Base-by-base conservation (phyloP, 2,797 vertebrate genomes). In the Aphelocoma californica region DNA sequence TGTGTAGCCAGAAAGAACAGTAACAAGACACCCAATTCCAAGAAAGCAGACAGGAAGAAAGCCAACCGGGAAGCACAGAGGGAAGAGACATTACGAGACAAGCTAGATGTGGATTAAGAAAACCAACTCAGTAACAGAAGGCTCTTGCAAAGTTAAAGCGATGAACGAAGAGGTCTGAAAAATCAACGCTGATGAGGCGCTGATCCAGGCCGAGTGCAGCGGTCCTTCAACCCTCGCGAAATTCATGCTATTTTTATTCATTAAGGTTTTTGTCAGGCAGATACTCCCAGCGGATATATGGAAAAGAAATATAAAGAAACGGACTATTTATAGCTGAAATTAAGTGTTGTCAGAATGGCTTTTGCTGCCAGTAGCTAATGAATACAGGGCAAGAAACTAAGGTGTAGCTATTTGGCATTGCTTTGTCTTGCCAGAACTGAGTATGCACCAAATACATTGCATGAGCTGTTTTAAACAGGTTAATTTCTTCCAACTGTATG, bases 121-220 rank as follows among this genome's bases (percentile, higher is more conserved):
- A 2, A 0, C 0, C 15, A 32, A 5, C 13, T 20, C 38, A 3
- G 4, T 4, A 47, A 4, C 34, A 62, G 69, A 34, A 54, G 19
- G 51, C 36, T 62, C 29, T 25, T 48, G 13, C 12, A n/a, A 10
- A 45, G 20, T 51, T 69, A 38, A n/a, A 66, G 31, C 0, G 10
- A 13, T 11, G n/a, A 40, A 57, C 2, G 6, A 44, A 21, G 19
- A 45, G 19, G 15, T 40, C 19, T 31, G 53, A 60, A 42, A 67
- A 51, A 44, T 13, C 20, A 62, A 4, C 5, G 1, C 31, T 17
- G 34, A 10, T 9, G 23, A 4, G 7, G 20, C 3, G 2, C 18
- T n/a, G 42, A 61, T 29, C 5, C 47, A 47, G 28, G 36, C n/a
- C 8, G 2, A 66, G 40, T 7, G 40, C n/a, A 83, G n/a, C 12